Base-by-base conservation (phyloP, 64 coral and sea anemone species). In the Stichodactyla helianthus region DNA sequence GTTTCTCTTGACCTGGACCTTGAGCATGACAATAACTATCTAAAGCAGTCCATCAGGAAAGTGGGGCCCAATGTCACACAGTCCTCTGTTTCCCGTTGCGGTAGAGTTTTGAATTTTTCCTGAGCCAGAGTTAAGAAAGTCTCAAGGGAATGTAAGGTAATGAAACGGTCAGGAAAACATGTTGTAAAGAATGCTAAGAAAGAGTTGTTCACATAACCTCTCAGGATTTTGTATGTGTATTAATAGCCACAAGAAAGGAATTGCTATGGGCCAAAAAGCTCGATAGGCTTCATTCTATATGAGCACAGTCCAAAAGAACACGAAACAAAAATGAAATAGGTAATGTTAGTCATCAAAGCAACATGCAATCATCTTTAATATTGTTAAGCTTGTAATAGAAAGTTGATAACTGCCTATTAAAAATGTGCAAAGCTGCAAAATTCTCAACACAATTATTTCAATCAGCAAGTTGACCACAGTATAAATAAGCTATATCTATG, bases 1-100 rank as follows among this genome's bases (percentile, higher is more conserved):
- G 58, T 93, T 1, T 27, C 50, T 14, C 50, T 88, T 14, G 86
- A 93, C 60, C 87, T 93, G 44, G 91, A 92, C 17, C 81, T 92
- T 15, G 91, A 88, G 50, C 91, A 88, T 76, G 70, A 92, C 28
- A 92, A 92, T 65, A 81, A 82, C 26, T 84, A 74, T 19, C 35
- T 92, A 6, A 92, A 92, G 51, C 59, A 79, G 60, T 64, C 64
- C 7, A 78, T 56, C 11, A 84, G 88, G 78, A 84, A 84, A 51
- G 52, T 92, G 53, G 91, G 91, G 7, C 15, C 77, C 18, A 92
- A 92, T 76, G 23, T 92, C 22, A 84, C 91, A 50, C 76, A 23
- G 62, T 10, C 19, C 60, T 20, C 77, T 79, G 86, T 82, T 5
- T 23, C 61, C 10, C 62, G 50, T 54, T 55, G 53, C 59, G 25